Evolutionary conservation across 2,888 invertebrate genomes (phyloP), one percentile per base, ranked within the genome.

Genomic region (Gibbula magus): DNA sequence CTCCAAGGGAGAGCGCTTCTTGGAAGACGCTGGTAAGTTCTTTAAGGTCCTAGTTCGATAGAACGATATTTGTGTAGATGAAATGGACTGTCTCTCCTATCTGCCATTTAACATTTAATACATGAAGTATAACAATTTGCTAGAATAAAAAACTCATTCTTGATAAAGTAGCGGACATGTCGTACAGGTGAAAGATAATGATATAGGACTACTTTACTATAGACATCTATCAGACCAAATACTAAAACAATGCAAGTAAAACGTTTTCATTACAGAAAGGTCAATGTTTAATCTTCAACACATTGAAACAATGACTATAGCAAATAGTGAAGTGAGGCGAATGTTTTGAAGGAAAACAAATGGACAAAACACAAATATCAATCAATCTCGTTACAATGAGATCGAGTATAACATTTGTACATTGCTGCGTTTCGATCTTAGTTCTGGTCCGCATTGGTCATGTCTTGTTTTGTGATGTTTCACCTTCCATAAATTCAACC

Each of bases 1-100:
- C 77, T n/a, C 86, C 84, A 10, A 74, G 25, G 18, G 80, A 67
- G 45, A 90, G 52, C 4, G 82, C 73, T 2, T 82, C 29, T 0
- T 86, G 81, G 39, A 90, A 88, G 45, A 85, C 84, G 16, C 84
- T 81, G 1, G 82, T 75, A 35, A 89, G 61, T 1, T 85, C 84
- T 8, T 87, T 87, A 8, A 88, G n/a, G 29, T 86, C 86, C 88
- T 89, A 29, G 81, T 81, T 61, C 10, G 16, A 22, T 5, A 16
- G 45, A 8, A 13, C n/a, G n/a, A 16, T 4, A 18, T 35, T 70
- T 25, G 25, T 25, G 56, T 16, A 10, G n/a, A 18, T 22, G n/a
- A 18, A n/a, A 8, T 22, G 7, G 54, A 54, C 7, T 13, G 54
- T 0, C 52, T 52, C 3, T 3, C 13, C n/a, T 18, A 13, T 52